Percentiles rank a stretch among this genome's conserved stretches.
These are phyloP conservation scores for Apis cerana DNA, from an alignment of 1,140 invertebrate species.

Conservation along the genomic window DNA sequence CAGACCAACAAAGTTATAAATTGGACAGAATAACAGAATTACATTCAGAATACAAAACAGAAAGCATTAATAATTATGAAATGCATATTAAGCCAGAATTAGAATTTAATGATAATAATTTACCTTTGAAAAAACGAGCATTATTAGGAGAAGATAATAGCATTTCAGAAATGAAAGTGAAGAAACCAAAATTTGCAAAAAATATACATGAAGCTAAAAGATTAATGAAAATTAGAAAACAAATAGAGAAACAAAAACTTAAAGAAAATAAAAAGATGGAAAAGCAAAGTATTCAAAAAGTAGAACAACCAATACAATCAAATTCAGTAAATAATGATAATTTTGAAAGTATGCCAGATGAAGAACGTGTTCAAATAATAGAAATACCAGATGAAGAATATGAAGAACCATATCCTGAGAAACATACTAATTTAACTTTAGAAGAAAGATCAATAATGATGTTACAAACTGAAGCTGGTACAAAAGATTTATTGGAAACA, in stretches of 20 bases:
- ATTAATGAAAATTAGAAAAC: slow-evolving; percentile 84
- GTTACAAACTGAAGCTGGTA: slow-evolving; percentile 59
- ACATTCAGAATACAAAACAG: slow-evolving; percentile 29
- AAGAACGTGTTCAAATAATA: slow-evolving; percentile 79
- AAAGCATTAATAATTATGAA: slow-evolving; percentile 29
- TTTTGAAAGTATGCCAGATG: slow-evolving; percentile 70
- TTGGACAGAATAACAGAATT: slow-evolving; percentile 12
- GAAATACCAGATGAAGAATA: slow-evolving; percentile 77
- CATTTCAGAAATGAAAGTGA: slow-evolving; percentile 62
- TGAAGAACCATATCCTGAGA: slow-evolving; percentile 74
- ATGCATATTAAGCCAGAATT: slow-evolving; percentile 33
- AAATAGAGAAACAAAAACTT: slow-evolving; percentile 83
- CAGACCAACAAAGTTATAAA: slow-evolving; percentile 38
- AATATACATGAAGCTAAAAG: slow-evolving; percentile 84
- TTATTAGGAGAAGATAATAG: slow-evolving; percentile 56
- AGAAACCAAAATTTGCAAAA: slow-evolving; percentile 84
- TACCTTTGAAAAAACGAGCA: slow-evolving; percentile 76
- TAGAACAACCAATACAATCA: slow-evolving; percentile 19
- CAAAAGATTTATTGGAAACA: slow-evolving; percentile 46
- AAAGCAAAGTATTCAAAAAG: slow-evolving; percentile 41
- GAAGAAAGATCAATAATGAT: slow-evolving; percentile 74
- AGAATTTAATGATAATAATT: slow-evolving; percentile 58
- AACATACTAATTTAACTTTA: slow-evolving; percentile 65
- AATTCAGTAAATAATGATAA: slow-evolving; percentile 35
- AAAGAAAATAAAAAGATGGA: slow-evolving; percentile 78